Percentiles rank a stretch among this genome's conserved stretches.
phyloP scores from a whole-genome alignment of 2,113 vertebrate genomes.

The Apaloderma vittatum region DNA sequence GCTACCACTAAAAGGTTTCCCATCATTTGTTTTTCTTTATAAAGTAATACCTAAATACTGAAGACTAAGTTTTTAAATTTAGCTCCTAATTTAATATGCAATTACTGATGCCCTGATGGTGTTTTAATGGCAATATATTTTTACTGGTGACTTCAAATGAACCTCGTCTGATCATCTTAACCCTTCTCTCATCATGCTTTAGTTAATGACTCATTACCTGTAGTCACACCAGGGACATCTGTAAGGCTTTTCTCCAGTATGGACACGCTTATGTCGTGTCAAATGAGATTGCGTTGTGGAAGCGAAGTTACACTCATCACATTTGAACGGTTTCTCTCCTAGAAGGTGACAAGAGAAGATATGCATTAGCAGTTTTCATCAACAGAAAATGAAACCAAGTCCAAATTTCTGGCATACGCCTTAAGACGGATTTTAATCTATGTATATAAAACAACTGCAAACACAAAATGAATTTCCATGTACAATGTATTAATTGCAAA shows the following conservation, averaged over 20 bases:
- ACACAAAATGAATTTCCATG: neutral
- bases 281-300: conserved; percentile 98
- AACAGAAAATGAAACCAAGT: neutral
- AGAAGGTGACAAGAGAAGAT: conserved; percentile 53
- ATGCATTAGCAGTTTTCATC: neutral
- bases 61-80: conserved; percentile 85
- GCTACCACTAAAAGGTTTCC: conserved; percentile 65
- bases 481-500: neutral
- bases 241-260: conserved; percentile 98
- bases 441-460: neutral
- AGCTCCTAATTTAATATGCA: conserved; percentile 86
- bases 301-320: conserved; percentile 96
- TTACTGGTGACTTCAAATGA: conserved; percentile 73
- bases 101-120: conserved; percentile 86
- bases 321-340: conserved; percentile 98
- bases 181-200: conserved; percentile 76
- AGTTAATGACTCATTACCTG: conserved; percentile 86
- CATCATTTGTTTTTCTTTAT: conserved; percentile 72
- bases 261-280: conserved; percentile 96
- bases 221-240: conserved; percentile 99
- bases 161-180: conserved; percentile 81
- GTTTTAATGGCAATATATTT: conserved; percentile 83
- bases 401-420: neutral
- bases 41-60: conserved; percentile 74
- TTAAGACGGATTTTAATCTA: neutral